Conservation (phyloP, 2,888 invertebrate genomes). For the Eretmocerus hayati region DNA sequence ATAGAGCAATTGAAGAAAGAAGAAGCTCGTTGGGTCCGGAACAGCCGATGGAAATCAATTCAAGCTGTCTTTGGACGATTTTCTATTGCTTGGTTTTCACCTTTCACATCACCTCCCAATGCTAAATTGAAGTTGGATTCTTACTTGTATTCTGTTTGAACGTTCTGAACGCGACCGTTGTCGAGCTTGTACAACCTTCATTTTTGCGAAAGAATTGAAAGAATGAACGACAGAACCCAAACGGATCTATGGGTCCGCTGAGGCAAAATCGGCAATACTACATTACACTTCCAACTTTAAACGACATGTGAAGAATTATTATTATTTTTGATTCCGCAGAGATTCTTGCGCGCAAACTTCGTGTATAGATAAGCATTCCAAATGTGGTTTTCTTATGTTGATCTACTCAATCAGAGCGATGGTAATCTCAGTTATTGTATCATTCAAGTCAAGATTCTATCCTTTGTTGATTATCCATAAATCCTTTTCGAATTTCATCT, state of each 20-base stretch:
- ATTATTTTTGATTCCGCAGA: no score
- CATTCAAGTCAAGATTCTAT: no score
- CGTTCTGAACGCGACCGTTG: background rate
- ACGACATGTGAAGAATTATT: no score
- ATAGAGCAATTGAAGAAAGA: conserved; percentile 97
- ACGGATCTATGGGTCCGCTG: background rate
- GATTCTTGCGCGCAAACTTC: no score
- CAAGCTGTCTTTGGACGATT: conserved; percentile 96
- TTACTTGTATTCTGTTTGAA: conserved; percentile 78
- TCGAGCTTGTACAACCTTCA: background rate
- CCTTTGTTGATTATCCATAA: no score
- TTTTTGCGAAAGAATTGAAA: background rate
- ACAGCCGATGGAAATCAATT: conserved; percentile 89
- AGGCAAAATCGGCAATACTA: background rate
- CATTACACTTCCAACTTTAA: no score
- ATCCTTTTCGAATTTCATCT: no score
- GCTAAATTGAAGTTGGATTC: conserved; percentile 71
- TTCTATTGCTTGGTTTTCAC: conserved; percentile 90
- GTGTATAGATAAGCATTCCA: no score
- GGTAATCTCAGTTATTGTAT: no score
- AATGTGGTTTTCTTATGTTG: no score
- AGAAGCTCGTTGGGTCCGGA: conserved; percentile 85
- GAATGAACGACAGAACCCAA: conserved; percentile 1
- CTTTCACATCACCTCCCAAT: conserved; percentile 77
- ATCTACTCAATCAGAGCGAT: no score